Percentiles rank a stretch among this genome's conserved stretches.
These are phyloP conservation scores for Aporophyla nigra DNA, from an alignment of 2,888 invertebrate genomes.

Conservation along the genomic window DNA sequence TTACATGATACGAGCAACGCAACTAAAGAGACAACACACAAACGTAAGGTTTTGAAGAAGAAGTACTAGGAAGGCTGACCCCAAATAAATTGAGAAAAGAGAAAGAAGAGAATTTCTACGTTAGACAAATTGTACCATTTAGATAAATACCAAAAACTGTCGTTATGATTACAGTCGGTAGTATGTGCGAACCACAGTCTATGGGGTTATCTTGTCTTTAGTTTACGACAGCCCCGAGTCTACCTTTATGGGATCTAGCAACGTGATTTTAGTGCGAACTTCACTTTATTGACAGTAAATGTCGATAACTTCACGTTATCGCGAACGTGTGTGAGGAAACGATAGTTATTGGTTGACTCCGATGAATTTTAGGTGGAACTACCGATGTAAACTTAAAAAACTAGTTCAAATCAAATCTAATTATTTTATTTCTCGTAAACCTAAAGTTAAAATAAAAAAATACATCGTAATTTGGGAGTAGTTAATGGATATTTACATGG, in stretches of 20 bases:
- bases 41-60: too few species aligned
- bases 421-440: too few species aligned
- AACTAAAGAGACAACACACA: too few species aligned
- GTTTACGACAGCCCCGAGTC: constrained; percentile 49
- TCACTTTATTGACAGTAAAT: constrained; percentile 70
- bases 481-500: too few species aligned
- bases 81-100: too few species aligned
- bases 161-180: neutral
- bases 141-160: neutral
- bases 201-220: constrained; percentile 40
- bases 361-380: constrained; percentile 1
- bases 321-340: constrained; percentile 2
- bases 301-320: constrained; percentile 66
- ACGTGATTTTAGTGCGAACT: constrained; percentile 61
- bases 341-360: constrained; percentile 19
- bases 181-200: constrained; percentile 10
- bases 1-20: too few species aligned
- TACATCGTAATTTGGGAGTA: too few species aligned
- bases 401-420: too few species aligned
- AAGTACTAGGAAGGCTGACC: too few species aligned
- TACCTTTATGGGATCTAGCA: constrained; percentile 43
- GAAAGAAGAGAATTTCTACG: too few species aligned
- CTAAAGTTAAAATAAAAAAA: too few species aligned
- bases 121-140: neutral
- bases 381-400: neutral